phyloP scores from a whole-genome alignment of 1,140 invertebrate species.

The Batillaria attramentaria region DNA sequence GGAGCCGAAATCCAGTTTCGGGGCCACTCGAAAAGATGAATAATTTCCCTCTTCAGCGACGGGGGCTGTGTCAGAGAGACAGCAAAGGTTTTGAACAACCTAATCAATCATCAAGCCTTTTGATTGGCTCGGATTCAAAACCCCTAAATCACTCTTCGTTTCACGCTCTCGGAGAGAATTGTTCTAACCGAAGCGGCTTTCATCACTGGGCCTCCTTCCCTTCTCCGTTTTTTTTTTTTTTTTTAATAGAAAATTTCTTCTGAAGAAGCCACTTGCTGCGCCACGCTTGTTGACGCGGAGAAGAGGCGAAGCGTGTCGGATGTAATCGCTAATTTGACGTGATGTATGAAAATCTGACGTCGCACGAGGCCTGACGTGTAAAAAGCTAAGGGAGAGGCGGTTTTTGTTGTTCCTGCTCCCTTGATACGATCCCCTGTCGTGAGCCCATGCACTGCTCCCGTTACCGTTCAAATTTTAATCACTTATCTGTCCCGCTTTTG shows the following conservation, averaged over 20 bases:
- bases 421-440: too few relatives aligned
- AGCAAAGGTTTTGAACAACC: background rate
- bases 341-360: background rate
- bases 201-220: background rate
- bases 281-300: background rate
- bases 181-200: slow-evolving; percentile 3
- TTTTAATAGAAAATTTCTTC: background rate
- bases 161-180: too few relatives aligned
- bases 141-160: too few relatives aligned
- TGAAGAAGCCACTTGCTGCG: background rate
- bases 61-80: background rate
- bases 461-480: too few relatives aligned
- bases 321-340: background rate
- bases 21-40: background rate
- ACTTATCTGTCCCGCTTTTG: too few relatives aligned
- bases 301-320: background rate
- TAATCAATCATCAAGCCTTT: too few relatives aligned
- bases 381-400: too few relatives aligned
- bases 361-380: background rate
- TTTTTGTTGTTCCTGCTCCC: too few relatives aligned
- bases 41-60: background rate
- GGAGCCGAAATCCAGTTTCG: background rate
- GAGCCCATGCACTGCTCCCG: too few relatives aligned
- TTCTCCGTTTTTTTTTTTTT: background rate
- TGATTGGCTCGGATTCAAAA: too few relatives aligned